These are phyloP conservation scores for Clarias macrocephalus DNA, from an alignment of 2,113 vertebrate species.

Conservation along the genomic window DNA sequence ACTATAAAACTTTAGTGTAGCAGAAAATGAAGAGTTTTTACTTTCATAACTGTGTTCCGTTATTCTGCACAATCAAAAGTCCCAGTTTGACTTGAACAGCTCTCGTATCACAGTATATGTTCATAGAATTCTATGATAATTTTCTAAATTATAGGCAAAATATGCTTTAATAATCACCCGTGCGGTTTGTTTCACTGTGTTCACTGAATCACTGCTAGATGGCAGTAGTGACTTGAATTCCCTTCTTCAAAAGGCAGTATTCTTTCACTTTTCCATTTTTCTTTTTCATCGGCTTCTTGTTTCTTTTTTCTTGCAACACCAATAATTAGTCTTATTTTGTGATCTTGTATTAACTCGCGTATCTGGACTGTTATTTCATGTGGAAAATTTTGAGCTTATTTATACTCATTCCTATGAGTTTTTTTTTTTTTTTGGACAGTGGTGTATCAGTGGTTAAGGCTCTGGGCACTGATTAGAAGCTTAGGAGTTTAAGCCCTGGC, in stretches of 20 bases:
- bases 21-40: no score
- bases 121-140: background rate
- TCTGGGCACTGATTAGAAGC: background rate
- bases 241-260: constrained; percentile 40
- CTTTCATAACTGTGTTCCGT: no score
- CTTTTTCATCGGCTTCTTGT: no score
- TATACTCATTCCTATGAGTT: background rate
- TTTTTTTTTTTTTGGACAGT: constrained; percentile 40
- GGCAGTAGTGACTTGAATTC: constrained; percentile 58
- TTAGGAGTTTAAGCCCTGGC: background rate
- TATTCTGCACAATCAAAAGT: no score
- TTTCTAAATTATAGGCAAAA: background rate
- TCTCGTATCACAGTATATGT: no score
- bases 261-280: constrained; percentile 1
- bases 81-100: no score
- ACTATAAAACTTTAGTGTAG: no score
- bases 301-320: constrained; percentile 27
- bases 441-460: background rate
- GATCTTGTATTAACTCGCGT: constrained; percentile 60
- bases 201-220: constrained; percentile 59
- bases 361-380: background rate
- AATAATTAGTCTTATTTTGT: constrained; percentile 60
- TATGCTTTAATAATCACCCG: background rate
- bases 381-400: background rate
- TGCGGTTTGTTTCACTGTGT: background rate